Evolutionary conservation across 2,888 invertebrate genomes (phyloP).

Genomic region (Bellardia pandia): DNA sequence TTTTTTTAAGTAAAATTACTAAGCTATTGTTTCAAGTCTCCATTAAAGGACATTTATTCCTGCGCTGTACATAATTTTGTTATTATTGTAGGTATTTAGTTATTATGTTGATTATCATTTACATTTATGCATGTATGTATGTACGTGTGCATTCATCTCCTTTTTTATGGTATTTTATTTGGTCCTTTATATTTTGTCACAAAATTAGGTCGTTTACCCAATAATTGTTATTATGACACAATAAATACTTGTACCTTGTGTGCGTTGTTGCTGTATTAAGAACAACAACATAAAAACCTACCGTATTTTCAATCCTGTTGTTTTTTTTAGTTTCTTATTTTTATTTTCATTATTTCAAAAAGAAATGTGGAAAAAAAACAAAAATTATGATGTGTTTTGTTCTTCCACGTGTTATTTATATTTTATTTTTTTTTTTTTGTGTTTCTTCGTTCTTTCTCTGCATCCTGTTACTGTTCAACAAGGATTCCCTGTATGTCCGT

Average conservation of each 20-base stretch:
- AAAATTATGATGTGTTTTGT: slow-evolving; percentile 56
- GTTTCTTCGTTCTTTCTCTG: not conserved
- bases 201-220: slow-evolving; percentile 73
- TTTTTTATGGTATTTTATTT: slow-evolving; percentile 23
- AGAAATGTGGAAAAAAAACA: not conserved
- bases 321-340: slow-evolving; percentile 30
- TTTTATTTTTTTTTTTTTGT: not conserved
- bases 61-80: not conserved
- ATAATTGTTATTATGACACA: slow-evolving; percentile 71
- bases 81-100: not conserved
- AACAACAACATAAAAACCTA: slow-evolving; percentile 28
- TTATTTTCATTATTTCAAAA: slow-evolving; percentile 40
- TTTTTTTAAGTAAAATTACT: not conserved
- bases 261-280: slow-evolving; percentile 3
- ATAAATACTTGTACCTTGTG: slow-evolving; percentile 47
- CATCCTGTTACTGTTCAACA: slow-evolving; percentile 1
- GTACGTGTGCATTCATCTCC: not conserved
- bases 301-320: slow-evolving; percentile 40
- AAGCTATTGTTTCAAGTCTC: not conserved
- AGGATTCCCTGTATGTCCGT: slow-evolving; percentile 18
- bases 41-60: slow-evolving; percentile 5
- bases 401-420: slow-evolving; percentile 68
- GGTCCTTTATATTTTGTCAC: slow-evolving; percentile 27
- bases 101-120: slow-evolving; percentile 2
- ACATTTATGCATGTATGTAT: not conserved